Conservation (phyloP, 1,140 invertebrate genomes). For the Mycetomoellerius zeteki region DNA sequence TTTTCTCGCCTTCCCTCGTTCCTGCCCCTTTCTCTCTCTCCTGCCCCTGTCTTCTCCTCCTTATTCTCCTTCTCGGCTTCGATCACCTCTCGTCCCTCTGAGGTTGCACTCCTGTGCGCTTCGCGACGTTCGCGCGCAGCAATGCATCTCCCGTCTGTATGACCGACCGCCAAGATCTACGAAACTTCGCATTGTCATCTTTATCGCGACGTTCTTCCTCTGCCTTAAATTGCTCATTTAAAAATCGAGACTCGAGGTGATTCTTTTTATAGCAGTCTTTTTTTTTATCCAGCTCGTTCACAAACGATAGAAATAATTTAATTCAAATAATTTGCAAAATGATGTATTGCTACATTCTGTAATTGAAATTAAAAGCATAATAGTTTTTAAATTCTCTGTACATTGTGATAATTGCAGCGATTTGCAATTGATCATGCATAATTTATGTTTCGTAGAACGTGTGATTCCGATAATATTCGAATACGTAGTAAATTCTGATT, state of each 20-base stretch:
- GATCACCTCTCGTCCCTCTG: conserved; percentile 11
- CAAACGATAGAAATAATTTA: background rate
- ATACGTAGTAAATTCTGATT: conserved; percentile 30
- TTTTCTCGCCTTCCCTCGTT: conserved; percentile 69
- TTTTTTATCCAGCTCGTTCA: background rate
- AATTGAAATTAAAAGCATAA: background rate
- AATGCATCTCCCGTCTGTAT: conserved; percentile 45
- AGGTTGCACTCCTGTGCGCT: background rate
- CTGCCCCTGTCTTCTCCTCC: conserved; percentile 53
- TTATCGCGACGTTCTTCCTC: background rate
- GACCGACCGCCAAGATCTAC: conserved; percentile 23
- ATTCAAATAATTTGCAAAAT: conserved; percentile 13
- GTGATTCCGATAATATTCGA: conserved; percentile 12
- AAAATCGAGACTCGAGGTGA: background rate
- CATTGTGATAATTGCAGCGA: conserved; percentile 21
- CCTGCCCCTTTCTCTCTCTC: conserved; percentile 38
- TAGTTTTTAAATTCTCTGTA: conserved; percentile 20
- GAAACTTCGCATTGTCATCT: background rate
- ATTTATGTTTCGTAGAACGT: conserved; percentile 39
- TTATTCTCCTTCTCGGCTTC: conserved; percentile 35
- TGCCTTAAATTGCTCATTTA: background rate
- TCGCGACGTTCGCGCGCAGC: background rate
- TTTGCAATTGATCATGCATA: conserved; percentile 14
- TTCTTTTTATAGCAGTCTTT: background rate
- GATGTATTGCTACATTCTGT: background rate